Percentiles rank a stretch among this genome's conserved stretches.
Evolutionary conservation across 2,888 invertebrate species (phyloP).

Genomic region (Sesia apiformis): DNA sequence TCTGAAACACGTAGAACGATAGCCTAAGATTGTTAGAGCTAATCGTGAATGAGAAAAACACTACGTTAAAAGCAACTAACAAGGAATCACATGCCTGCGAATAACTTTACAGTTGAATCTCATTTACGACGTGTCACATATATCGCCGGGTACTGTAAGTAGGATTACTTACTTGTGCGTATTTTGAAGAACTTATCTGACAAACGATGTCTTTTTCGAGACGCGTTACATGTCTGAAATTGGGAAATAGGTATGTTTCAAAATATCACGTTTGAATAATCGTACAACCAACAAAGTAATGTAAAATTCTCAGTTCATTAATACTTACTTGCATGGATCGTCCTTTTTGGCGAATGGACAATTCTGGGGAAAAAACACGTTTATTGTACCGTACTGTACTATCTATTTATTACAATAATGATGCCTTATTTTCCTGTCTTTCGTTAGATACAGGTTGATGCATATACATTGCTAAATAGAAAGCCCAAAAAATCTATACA

Average conservation of each 20-base stretch:
- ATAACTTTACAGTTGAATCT: too few species aligned
- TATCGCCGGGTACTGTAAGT: too few species aligned
- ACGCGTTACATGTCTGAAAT: slow-evolving; percentile 26
- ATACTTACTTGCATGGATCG: slow-evolving; percentile 50
- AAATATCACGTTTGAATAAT: too few species aligned
- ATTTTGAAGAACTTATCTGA: slow-evolving; percentile 54
- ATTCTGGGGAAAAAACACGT: slow-evolving; percentile 39
- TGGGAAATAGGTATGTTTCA: background rate
- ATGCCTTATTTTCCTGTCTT: too few species aligned
- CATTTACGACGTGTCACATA: too few species aligned
- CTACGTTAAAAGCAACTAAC: too few species aligned
- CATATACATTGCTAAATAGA: too few species aligned
- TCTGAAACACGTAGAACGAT: slow-evolving; percentile 22
- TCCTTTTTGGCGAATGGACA: slow-evolving; percentile 40
- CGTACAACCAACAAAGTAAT: background rate
- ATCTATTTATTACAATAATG: too few species aligned
- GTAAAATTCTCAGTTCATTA: background rate
- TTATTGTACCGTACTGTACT: too few species aligned
- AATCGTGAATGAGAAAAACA: background rate
- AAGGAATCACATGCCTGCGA: too few species aligned
- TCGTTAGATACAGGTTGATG: too few species aligned
- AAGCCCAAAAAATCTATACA: too few species aligned
- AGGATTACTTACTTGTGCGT: slow-evolving; percentile 39
- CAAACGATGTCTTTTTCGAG: slow-evolving; percentile 26
- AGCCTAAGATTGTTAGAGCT: background rate